Percentiles rank a stretch among this genome's conserved stretches.
Evolutionary conservation across 64 coral and sea anemone genomes (phyloP).

Genomic region (Orbicella faveolata): DNA sequence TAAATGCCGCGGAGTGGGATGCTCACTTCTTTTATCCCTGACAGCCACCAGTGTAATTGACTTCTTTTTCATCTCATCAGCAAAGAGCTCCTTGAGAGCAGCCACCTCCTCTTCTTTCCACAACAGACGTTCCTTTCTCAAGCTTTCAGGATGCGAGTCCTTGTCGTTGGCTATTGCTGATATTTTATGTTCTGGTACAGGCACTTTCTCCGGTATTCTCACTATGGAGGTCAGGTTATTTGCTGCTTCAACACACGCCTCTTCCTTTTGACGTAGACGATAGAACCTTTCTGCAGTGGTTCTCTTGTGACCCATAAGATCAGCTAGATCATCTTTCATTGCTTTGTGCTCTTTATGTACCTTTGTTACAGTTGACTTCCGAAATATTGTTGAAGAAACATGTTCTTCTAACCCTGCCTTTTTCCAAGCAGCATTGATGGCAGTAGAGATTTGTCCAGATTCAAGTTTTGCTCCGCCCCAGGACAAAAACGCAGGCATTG

Average conservation of each 20-base stretch:
- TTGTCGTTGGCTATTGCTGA: too few relatives aligned
- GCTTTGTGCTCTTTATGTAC: too few relatives aligned
- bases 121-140: background rate
- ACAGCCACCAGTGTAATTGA: background rate
- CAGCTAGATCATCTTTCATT: background rate
- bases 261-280: background rate
- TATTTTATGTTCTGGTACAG: background rate
- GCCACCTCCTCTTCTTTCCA: constrained; percentile 8
- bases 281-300: constrained; percentile 2
- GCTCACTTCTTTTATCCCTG: too few relatives aligned
- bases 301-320: background rate
- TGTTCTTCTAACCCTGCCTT: background rate
- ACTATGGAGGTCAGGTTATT: background rate
- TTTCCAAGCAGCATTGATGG: background rate
- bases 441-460: constrained; percentile 1
- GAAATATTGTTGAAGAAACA: constrained; percentile 13
- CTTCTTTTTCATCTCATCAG: background rate
- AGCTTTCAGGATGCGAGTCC: background rate
- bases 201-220: background rate
- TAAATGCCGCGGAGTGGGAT: too few relatives aligned
- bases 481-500: background rate
- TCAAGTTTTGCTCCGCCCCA: background rate
- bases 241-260: background rate
- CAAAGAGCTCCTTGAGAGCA: background rate
- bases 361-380: background rate